Conservation (phyloP, 2,113 vertebrate genomes). For the Passer montanus region DNA sequence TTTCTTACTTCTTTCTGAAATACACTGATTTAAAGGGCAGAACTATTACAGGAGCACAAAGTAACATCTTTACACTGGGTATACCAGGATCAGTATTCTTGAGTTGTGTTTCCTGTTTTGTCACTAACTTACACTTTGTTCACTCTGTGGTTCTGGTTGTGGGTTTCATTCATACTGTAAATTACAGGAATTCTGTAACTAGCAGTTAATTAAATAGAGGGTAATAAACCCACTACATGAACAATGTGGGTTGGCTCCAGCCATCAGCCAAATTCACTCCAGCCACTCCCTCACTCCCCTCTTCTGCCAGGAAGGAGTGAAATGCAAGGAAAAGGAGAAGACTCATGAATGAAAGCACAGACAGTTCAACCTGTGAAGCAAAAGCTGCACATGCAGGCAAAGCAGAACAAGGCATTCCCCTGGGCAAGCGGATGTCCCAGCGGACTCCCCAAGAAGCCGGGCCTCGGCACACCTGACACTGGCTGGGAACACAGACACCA, state of each 20-base stretch:
- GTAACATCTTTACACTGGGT: neutral
- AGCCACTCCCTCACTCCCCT: neutral
- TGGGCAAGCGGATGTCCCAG: neutral
- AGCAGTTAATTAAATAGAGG: constrained; percentile 36
- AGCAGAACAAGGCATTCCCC: neutral
- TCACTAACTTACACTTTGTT: neutral
- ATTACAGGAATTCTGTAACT: constrained; percentile 55
- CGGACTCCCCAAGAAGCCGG: neutral
- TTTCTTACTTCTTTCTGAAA: neutral
- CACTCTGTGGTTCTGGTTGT: neutral
- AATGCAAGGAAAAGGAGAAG: neutral
- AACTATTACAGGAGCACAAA: neutral
- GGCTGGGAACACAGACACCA: neutral
- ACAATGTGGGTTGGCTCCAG: neutral
- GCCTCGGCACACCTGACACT: neutral
- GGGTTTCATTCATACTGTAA: neutral
- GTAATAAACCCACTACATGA: constrained; percentile 12
- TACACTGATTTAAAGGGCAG: neutral
- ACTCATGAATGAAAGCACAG: neutral
- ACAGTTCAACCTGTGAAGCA: neutral
- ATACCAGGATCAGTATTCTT: neutral
- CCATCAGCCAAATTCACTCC: neutral
- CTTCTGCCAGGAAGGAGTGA: neutral
- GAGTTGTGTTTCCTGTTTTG: neutral
- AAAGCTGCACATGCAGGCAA: neutral